Percentiles rank a stretch among this genome's conserved stretches.
phyloP scores from a whole-genome alignment of 2,797 vertebrate species.

The Thalassophryne amazonica region DNA sequence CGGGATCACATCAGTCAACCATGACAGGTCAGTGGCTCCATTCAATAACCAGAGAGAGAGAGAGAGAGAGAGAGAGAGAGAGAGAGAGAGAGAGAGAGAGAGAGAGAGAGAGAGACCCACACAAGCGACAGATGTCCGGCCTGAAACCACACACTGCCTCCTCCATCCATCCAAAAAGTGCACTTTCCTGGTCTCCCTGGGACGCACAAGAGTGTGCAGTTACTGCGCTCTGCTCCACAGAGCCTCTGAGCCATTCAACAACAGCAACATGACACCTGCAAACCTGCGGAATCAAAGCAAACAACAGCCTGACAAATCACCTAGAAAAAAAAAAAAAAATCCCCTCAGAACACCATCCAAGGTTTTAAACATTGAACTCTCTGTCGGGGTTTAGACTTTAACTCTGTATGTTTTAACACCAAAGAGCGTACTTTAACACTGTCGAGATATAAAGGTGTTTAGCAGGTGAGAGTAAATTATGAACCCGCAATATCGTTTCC shows the following conservation, averaged over 20 bases:
- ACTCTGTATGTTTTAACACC: no score
- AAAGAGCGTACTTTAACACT: no score
- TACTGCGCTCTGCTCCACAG: conserved; percentile 70
- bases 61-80: conserved; percentile 16
- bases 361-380: no score
- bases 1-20: conserved; percentile 87
- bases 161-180: conserved; percentile 50
- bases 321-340: no score
- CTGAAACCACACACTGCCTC: conserved; percentile 69
- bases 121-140: conserved; percentile 88
- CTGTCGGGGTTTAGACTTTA: no score
- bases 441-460: no score
- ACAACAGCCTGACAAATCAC: conserved; percentile 31
- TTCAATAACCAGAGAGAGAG: conserved; percentile 74
- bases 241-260: conserved; percentile 49
- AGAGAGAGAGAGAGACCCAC: conserved; percentile 2
- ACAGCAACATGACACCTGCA: conserved; percentile 56
- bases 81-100: conserved; percentile 37
- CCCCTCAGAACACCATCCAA: no score
- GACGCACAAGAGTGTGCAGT: conserved; percentile 75
- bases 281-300: conserved; percentile 32
- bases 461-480: no score
- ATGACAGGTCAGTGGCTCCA: conserved; percentile 88
- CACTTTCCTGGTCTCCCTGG: conserved; percentile 74
- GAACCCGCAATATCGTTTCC: no score